Percentiles rank a stretch among this genome's conserved stretches.
Conservation (phyloP, 2,797 vertebrate species). For the Cheirogaleus major region DNA sequence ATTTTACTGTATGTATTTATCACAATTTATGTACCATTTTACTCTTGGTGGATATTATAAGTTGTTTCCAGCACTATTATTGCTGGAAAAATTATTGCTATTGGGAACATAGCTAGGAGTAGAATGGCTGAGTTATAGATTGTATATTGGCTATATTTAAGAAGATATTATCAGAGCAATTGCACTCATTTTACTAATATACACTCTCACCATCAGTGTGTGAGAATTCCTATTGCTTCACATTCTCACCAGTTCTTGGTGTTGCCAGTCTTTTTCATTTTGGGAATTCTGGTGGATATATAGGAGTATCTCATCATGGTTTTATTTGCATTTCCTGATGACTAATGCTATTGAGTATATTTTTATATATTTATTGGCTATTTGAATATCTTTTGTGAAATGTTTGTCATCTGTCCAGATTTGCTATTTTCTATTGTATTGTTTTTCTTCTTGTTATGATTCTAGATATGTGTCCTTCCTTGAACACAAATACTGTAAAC, state of each 20-base stretch:
- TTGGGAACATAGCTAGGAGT: background rate
- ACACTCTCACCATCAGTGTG: background rate
- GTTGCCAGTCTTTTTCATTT: background rate
- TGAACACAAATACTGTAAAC: background rate
- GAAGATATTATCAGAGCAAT: background rate
- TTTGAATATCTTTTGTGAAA: background rate
- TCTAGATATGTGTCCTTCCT: background rate
- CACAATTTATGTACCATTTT: background rate
- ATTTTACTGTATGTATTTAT: background rate
- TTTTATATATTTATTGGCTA: background rate
- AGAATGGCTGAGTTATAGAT: background rate
- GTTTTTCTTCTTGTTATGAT: background rate
- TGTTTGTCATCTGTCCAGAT: background rate
- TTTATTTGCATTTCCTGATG: background rate
- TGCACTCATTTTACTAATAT: background rate
- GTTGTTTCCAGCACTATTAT: background rate
- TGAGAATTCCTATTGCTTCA: background rate
- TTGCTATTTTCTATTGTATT: background rate
- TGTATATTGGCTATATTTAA: background rate
- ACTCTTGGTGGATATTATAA: background rate
- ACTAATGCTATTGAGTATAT: background rate
- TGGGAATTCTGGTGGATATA: background rate
- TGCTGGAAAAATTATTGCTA: background rate
- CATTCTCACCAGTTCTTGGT: background rate
- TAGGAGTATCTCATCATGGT: background rate